A percentile compares a stretch with the other conserved stretches of the same genome.
These are phyloP conservation scores for Ceratothoa steindachneri DNA, from an alignment of 2,888 invertebrate genomes.

Conservation along the genomic window DNA sequence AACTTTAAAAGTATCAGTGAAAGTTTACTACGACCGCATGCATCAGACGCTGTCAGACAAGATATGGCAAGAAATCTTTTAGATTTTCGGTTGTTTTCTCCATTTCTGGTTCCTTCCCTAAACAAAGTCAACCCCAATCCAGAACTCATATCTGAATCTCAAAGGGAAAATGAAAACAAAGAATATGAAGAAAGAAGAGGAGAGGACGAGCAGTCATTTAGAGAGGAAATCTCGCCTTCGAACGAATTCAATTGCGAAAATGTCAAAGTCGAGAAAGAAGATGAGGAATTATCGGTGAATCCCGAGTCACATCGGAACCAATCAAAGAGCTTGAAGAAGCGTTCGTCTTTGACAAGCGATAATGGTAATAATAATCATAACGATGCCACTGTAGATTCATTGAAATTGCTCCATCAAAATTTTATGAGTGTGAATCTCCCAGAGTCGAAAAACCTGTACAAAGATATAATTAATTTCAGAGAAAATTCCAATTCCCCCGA, in stretches of 20 bases:
- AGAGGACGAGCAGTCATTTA: neutral
- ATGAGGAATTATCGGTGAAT: neutral
- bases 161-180: neutral
- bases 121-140: neutral
- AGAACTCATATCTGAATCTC: neutral
- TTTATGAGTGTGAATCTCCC: neutral
- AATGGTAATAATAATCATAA: neutral
- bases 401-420: neutral
- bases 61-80: constrained; percentile 6
- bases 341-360: neutral
- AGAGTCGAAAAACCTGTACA: constrained; percentile 3
- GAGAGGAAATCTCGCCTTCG: neutral
- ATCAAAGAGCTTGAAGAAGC: neutral
- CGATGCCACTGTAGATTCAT: neutral
- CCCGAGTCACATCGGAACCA: neutral
- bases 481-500: neutral
- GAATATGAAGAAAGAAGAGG: neutral
- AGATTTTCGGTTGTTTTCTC: constrained; percentile 4
- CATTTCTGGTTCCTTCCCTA: neutral
- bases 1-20: neutral
- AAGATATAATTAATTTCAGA: neutral
- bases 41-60: neutral
- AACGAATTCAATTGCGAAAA: neutral
- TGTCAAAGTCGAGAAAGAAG: constrained; percentile 2
- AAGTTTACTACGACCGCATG: neutral